These are phyloP conservation scores for Drosophila tripunctata DNA, from an alignment of 2,888 invertebrate species.

Conservation along the genomic window DNA sequence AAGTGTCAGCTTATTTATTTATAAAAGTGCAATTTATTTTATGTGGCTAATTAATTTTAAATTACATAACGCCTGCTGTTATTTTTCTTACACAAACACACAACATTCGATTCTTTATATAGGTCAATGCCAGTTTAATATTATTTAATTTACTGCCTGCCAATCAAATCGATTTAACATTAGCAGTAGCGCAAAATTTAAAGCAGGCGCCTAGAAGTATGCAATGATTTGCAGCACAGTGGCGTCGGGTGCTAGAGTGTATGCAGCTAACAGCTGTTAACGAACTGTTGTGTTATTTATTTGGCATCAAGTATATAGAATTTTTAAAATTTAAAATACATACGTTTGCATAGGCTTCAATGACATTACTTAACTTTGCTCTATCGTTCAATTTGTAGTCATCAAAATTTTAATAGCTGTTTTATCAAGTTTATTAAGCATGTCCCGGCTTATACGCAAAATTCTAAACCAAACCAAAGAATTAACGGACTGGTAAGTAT, in stretches of 20 bases:
- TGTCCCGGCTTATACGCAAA: slow-evolving; percentile 42
- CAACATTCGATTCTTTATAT: neutral
- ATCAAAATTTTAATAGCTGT: too few relatives aligned
- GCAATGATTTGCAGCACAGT: slow-evolving; percentile 17
- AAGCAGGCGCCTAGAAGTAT: slow-evolving; percentile 17
- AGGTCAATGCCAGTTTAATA: slow-evolving; percentile 1
- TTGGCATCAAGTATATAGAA: too few relatives aligned
- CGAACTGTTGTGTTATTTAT: neutral
- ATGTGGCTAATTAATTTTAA: neutral
- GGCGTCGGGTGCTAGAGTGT: neutral
- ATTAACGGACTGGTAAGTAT: slow-evolving; percentile 28
- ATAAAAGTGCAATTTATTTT: neutral
- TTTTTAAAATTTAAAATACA: too few relatives aligned
- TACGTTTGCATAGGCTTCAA: too few relatives aligned
- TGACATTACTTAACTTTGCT: too few relatives aligned
- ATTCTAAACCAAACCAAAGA: slow-evolving; percentile 30
- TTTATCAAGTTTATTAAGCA: too few relatives aligned
- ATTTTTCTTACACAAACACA: too few relatives aligned
- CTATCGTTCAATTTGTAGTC: too few relatives aligned
- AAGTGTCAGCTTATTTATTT: too few relatives aligned
- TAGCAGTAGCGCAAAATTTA: neutral
- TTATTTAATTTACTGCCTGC: neutral
- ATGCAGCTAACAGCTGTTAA: neutral
- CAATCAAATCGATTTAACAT: neutral
- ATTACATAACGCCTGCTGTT: neutral